phyloP scores from a whole-genome alignment of 2,888 invertebrate genomes.

The Crematogaster levior region DNA sequence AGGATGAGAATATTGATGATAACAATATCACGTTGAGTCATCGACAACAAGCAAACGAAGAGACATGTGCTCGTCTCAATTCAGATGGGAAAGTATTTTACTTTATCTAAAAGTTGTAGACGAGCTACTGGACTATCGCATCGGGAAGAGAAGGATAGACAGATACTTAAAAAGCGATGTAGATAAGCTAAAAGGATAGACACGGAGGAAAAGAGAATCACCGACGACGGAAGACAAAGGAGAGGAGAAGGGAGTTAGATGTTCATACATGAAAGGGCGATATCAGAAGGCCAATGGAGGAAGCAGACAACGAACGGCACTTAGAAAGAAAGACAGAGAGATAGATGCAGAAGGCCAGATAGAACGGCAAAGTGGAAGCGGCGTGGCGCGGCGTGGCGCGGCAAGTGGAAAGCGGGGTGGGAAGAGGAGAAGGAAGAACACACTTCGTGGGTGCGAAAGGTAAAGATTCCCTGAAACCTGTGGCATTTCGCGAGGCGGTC shows the following conservation, averaged over 20 bases:
- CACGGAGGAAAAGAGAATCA: not conserved
- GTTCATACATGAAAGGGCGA: slow-evolving; percentile 23
- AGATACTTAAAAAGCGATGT: not conserved
- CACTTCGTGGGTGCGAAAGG: slow-evolving; percentile 63
- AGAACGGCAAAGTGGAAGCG: slow-evolving; percentile 39
- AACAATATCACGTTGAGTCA: not conserved
- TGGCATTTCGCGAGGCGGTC: slow-evolving; percentile 75
- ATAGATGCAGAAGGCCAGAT: slow-evolving; percentile 39
- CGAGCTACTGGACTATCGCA: no score
- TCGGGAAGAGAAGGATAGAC: not conserved
- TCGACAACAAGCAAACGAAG: not conserved
- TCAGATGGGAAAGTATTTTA: not conserved
- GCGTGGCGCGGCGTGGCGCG: slow-evolving; percentile 29
- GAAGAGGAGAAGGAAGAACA: slow-evolving; percentile 36
- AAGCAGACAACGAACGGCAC: slow-evolving; percentile 39
- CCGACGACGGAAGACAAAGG: not conserved
- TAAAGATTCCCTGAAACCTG: slow-evolving; percentile 77
- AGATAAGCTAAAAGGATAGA: not conserved
- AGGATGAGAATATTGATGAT: not conserved
- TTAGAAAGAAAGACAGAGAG: slow-evolving; percentile 6
- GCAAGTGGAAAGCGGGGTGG: not conserved
- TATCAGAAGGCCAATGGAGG: slow-evolving; percentile 1
- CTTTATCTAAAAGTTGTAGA: no score
- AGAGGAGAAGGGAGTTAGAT: not conserved
- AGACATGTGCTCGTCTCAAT: not conserved